Evolutionary conservation across 2,888 invertebrate species (phyloP).

Genomic region (Mythimna ferrago): DNA sequence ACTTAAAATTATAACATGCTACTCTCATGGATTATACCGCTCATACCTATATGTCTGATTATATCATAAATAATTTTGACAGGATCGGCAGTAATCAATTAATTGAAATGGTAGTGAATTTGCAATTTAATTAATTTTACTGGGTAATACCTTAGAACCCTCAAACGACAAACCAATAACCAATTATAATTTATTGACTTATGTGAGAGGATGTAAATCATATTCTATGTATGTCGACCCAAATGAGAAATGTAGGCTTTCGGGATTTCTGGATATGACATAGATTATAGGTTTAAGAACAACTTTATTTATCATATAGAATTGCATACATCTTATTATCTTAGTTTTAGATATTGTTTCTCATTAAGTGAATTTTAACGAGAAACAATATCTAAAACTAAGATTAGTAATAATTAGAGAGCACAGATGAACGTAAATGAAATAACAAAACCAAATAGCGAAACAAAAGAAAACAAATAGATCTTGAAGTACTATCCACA

Average conservation of each 20-base stretch:
- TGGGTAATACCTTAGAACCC: neutral
- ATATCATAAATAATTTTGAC: neutral
- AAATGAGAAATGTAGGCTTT: neutral
- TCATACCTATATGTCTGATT: neutral
- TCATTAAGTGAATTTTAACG: too few species aligned
- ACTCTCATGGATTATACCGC: neutral
- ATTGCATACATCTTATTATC: too few species aligned
- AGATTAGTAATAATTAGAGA: too few species aligned
- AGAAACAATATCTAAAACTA: too few species aligned
- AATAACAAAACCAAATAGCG: too few species aligned
- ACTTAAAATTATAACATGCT: neutral
- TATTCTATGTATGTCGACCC: neutral
- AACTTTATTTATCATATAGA: too few species aligned
- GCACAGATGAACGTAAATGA: too few species aligned
- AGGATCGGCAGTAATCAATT: neutral
- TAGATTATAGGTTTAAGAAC: too few species aligned
- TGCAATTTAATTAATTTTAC: slow-evolving; percentile 23
- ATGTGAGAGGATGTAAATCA: neutral
- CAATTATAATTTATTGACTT: slow-evolving; percentile 25
- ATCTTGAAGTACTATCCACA: too few species aligned
- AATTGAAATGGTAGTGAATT: slow-evolving; percentile 14
- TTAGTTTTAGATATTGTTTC: too few species aligned
- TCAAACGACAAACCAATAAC: slow-evolving; percentile 9
- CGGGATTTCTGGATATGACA: too few species aligned
- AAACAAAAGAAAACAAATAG: too few species aligned